Conservation (phyloP, 2,888 invertebrate species). For the Dryadula phaetusa region DNA sequence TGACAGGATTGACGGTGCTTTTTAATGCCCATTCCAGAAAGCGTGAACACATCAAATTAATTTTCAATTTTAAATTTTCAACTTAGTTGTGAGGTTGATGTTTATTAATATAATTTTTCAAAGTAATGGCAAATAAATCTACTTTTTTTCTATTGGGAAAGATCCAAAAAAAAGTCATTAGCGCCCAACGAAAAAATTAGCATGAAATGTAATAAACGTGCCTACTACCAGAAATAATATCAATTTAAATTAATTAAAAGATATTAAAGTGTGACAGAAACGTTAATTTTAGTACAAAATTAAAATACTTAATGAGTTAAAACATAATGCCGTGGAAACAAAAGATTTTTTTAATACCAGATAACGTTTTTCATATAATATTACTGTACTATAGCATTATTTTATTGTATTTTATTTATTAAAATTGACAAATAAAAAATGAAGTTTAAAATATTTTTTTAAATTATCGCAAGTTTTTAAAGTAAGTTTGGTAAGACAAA, state of each 20-base stretch:
- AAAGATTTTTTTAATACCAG: too few relatives aligned
- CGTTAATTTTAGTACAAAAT: not conserved
- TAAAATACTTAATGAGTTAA: slow-evolving; percentile 1
- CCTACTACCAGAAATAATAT: not conserved
- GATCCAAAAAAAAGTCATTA: not conserved
- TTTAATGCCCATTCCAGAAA: not conserved
- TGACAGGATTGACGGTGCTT: not conserved
- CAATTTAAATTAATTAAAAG: slow-evolving; percentile 5
- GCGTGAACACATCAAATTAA: slow-evolving; percentile 5
- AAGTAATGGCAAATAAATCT: not conserved
- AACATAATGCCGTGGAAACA: not conserved
- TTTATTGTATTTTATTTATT: too few relatives aligned
- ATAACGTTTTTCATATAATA: not conserved
- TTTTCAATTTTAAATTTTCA: not conserved
- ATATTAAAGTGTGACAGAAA: not conserved
- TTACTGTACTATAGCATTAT: not conserved
- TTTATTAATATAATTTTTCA: too few relatives aligned
- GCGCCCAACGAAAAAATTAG: not conserved
- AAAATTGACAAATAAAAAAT: too few relatives aligned
- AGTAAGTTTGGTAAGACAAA: too few relatives aligned
- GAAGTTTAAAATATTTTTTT: too few relatives aligned
- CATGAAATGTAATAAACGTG: not conserved
- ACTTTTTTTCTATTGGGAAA: not conserved
- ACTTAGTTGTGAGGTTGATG: not conserved
- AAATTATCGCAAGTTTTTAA: too few relatives aligned